A percentile compares a stretch with the other conserved stretches of the same genome.
These are phyloP conservation scores for Lucinisca nassula DNA, from an alignment of 2,888 invertebrate genomes.

Conservation along the genomic window DNA sequence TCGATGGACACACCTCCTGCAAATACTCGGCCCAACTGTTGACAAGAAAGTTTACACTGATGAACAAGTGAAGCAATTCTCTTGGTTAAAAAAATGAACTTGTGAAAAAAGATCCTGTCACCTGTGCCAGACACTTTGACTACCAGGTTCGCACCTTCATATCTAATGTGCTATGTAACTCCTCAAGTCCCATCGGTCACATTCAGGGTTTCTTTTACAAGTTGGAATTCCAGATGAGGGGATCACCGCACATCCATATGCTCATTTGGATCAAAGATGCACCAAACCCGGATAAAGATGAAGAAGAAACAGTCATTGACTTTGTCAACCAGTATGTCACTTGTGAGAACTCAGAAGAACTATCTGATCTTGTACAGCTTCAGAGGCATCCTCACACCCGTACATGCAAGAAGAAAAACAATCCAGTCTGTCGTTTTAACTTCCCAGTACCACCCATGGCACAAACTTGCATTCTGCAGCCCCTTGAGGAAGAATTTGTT, in stretches of 20 bases:
- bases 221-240: constrained; percentile 65
- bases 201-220: constrained; percentile 62
- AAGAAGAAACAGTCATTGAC: background rate
- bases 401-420: constrained; percentile 30
- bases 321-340: constrained; percentile 51
- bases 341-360: background rate
- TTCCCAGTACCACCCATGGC: constrained; percentile 48
- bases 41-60: background rate
- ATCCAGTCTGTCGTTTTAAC: constrained; percentile 42
- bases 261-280: constrained; percentile 36
- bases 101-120: constrained; percentile 52
- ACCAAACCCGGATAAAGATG: background rate
- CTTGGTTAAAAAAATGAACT: constrained; percentile 31
- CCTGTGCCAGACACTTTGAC: constrained; percentile 65
- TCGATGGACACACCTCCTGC: constrained; percentile 47
- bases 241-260: constrained; percentile 63
- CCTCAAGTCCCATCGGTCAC: constrained; percentile 40
- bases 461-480: constrained; percentile 48
- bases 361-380: constrained; percentile 4
- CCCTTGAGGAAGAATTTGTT: constrained; percentile 28
- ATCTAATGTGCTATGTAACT: background rate
- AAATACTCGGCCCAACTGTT: constrained; percentile 13
- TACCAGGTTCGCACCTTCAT: constrained; percentile 50
- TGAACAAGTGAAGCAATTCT: constrained; percentile 5
- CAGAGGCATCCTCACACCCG: constrained; percentile 56